Evolutionary conservation across 2,888 invertebrate genomes (phyloP).

Genomic region (Cryptops parisi): DNA sequence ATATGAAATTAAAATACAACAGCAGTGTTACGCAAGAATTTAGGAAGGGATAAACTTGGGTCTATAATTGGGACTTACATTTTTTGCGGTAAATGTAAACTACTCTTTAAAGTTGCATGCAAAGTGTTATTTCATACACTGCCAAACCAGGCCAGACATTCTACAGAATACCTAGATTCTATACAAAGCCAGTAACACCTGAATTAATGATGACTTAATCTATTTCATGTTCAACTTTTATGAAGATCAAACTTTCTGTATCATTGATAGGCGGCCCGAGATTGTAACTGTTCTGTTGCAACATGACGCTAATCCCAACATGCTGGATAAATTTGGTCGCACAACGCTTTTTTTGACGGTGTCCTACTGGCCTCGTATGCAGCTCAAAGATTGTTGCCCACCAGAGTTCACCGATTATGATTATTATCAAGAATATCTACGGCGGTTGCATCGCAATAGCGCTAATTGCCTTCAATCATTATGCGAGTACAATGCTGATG

Average conservation of each 20-base stretch:
- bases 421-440: background rate
- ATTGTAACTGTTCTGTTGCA: background rate
- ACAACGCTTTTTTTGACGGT: conserved; percentile 8
- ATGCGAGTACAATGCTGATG: conserved; percentile 3
- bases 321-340: conserved; percentile 4
- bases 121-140: too few relatives aligned
- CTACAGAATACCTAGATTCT: too few relatives aligned
- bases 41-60: too few relatives aligned
- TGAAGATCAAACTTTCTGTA: too few relatives aligned
- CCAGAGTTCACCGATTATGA: background rate
- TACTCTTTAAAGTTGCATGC: too few relatives aligned
- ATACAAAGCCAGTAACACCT: too few relatives aligned
- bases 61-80: too few relatives aligned
- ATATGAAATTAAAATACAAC: too few relatives aligned
- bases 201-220: background rate
- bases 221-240: background rate
- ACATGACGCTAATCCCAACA: background rate
- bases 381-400: background rate
- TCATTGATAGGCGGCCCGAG: background rate
- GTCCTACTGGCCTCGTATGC: conserved; percentile 7
- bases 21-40: too few relatives aligned
- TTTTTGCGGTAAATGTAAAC: too few relatives aligned
- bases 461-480: background rate
- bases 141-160: too few relatives aligned
- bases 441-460: background rate